Evolutionary conservation across 2,888 invertebrate genomes (phyloP), one percentile per base, ranked within the genome.

Genomic region (Lycia hirtaria): DNA sequence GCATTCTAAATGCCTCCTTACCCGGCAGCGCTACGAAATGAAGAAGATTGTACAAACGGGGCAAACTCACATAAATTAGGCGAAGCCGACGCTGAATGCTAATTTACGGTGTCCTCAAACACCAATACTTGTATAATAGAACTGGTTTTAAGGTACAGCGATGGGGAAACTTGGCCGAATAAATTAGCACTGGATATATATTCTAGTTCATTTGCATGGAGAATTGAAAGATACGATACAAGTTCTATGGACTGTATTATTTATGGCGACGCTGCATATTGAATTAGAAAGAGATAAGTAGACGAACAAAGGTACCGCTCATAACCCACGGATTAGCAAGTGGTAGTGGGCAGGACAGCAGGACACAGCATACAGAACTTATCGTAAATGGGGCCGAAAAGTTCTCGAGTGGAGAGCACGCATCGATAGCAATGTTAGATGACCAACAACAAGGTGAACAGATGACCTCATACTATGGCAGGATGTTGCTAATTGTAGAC

Each of bases 1-100:
- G 73, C 71, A 62, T 78, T 41, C 41, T 43, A 47, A n/a, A 51
- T 52, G 60, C 53, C 52, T 54, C 56, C 56, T 60, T 60, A 54
- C 43, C 38, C 47, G 49, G 33, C 58, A 48, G 53, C 48, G 51
- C 63, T 54, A 33, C 15, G 56, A 52, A 52, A 56, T 52, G 44
- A 66, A 60, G 61, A 56, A 62, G 60, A 71, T 65, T 67, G 71
- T 70, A 62, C 51, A 61, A 58, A 52, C 49, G 48, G 57, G 17
- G 44, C 52, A 58, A 52, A 52, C 41, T 19, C 20, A 65, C 67
- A 65, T 65, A 71, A 65, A 65, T 71, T 52, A 65, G 58, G 71
- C 35, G 48, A 59, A 14, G 67, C 59, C 64, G 55, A 68, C 67
- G 69, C 64, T 58, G 57, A 67, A 67, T 67, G 60, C 54, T 57